phyloP scores from a whole-genome alignment of 2,888 invertebrate genomes.

The Reticulitermes lucifugus region DNA sequence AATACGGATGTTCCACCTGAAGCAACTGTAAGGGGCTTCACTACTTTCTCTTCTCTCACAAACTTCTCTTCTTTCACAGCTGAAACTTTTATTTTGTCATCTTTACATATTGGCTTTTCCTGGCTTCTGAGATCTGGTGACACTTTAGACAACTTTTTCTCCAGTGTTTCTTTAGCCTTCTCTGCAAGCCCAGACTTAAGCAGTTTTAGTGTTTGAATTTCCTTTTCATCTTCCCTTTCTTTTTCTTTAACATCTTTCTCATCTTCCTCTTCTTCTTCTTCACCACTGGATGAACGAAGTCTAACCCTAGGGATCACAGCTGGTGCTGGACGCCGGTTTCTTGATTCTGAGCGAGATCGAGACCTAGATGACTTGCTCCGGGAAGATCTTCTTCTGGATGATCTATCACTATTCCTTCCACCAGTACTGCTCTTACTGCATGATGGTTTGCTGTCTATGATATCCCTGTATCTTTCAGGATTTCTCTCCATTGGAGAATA shows the following conservation, averaged over 20 bases:
- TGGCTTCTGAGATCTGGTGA: conserved; percentile 43
- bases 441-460: conserved; percentile 67
- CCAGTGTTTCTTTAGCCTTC: conserved; percentile 78
- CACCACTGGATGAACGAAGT: conserved; percentile 60
- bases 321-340: conserved; percentile 62
- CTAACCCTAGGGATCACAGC: conserved; percentile 65
- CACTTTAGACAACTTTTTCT: conserved; percentile 65
- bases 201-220: conserved; percentile 75
- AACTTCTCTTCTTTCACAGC: conserved; percentile 27
- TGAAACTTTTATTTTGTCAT: background rate
- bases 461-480: conserved; percentile 77
- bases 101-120: conserved; percentile 32
- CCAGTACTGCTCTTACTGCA: conserved; percentile 64
- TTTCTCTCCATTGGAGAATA: conserved; percentile 77
- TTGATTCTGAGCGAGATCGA: conserved; percentile 63
- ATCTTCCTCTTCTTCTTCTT: conserved; percentile 65
- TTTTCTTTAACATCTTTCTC: conserved; percentile 68
- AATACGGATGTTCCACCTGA: conserved; percentile 38
- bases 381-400: conserved; percentile 50
- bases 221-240: conserved; percentile 74
- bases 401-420: conserved; percentile 63
- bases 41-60: conserved; percentile 20
- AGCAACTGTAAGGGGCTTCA: background rate
- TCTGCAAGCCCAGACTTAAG: conserved; percentile 74
- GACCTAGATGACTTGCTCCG: conserved; percentile 49